Conservation (phyloP, 2,113 vertebrate species). For the Labrus mixtus region DNA sequence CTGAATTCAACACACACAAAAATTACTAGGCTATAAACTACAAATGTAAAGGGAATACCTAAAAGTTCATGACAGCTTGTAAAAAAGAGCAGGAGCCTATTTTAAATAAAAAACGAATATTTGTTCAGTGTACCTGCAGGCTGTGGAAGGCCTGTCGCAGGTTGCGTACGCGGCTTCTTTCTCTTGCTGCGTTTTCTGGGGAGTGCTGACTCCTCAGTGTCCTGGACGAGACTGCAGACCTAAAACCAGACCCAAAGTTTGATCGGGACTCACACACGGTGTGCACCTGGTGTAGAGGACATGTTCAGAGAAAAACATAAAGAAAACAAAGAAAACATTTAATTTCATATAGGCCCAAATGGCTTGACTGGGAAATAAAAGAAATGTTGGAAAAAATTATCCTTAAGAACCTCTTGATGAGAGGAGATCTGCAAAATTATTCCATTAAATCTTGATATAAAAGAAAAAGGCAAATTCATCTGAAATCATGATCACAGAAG, state of each 20-base stretch:
- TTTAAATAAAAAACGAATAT: neutral
- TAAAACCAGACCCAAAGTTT: conserved; percentile 35
- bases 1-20: no score
- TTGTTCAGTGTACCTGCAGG: conserved; percentile 79
- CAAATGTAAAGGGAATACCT: no score
- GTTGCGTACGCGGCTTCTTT: conserved; percentile 85
- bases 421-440: no score
- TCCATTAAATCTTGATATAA: no score
- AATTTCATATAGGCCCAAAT: no score
- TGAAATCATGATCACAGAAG: no score
- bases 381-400: no score
- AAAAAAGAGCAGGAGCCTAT: neutral
- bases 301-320: neutral
- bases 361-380: no score
- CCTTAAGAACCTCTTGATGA: no score
- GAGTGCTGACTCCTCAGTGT: conserved; percentile 68
- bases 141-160: conserved; percentile 89
- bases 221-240: conserved; percentile 44
- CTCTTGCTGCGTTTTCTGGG: conserved; percentile 85
- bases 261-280: conserved; percentile 41
- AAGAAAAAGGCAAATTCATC: no score
- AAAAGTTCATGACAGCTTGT: neutral
- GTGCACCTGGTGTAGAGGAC: conserved; percentile 50
- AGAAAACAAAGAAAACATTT: no score
- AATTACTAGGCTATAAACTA: no score